Percentiles rank a stretch among this genome's conserved stretches.
Evolutionary conservation across 2,888 invertebrate genomes (phyloP).

Genomic region (Drosophila stalkeri): DNA sequence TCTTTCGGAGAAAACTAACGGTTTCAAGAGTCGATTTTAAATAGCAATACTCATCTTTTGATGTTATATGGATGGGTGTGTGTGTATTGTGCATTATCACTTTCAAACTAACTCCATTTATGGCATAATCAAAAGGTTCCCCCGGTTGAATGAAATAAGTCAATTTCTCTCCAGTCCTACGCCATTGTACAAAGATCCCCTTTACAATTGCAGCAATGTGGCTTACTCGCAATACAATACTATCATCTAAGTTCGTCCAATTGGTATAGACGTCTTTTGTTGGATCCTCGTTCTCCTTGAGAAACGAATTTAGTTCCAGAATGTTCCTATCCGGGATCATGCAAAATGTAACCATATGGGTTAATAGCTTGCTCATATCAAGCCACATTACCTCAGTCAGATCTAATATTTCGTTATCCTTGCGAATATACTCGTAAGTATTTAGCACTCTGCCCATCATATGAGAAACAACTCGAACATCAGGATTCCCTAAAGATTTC

Average conservation of each 20-base stretch:
- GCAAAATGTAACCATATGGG: constrained; percentile 17
- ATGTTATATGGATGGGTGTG: not conserved
- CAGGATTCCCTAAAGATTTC: not conserved
- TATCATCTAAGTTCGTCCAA: constrained; percentile 31
- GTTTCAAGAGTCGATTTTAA: constrained; percentile 4
- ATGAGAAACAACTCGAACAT: constrained; percentile 3
- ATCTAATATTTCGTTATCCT: constrained; percentile 37
- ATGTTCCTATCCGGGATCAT: not conserved
- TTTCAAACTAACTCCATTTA: not conserved
- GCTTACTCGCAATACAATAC: constrained; percentile 6
- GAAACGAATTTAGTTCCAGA: not conserved
- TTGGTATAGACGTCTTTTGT: constrained; percentile 6
- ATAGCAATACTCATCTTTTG: not conserved
- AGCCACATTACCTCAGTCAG: constrained; percentile 6
- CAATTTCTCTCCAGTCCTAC: constrained; percentile 13
- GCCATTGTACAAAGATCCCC: constrained; percentile 9
- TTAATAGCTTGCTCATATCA: constrained; percentile 9
- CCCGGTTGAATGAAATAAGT: constrained; percentile 14
- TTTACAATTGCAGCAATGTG: not conserved
- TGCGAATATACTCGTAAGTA: constrained; percentile 1
- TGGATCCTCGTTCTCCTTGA: not conserved
- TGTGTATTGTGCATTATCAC: constrained; percentile 11
- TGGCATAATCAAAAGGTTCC: constrained; percentile 14
- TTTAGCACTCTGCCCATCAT: constrained; percentile 9
- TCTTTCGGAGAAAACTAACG: not conserved